Evolutionary conservation across 2,113 vertebrate species (phyloP).

Genomic region (Cololabis saira): DNA sequence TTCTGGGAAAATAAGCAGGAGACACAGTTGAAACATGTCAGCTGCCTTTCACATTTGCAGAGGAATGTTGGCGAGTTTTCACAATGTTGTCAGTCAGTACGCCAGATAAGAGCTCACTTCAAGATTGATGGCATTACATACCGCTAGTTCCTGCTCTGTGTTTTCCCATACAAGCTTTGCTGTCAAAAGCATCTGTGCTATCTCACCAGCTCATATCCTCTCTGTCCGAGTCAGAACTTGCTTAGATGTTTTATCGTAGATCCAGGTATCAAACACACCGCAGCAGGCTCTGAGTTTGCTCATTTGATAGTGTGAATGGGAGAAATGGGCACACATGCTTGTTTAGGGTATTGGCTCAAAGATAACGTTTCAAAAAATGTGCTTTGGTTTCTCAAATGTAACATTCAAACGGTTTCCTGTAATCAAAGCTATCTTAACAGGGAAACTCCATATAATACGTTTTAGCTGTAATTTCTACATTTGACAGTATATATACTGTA

Average conservation of each 20-base stretch:
- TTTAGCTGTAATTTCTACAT: no score
- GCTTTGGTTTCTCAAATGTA: no score
- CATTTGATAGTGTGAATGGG: background rate
- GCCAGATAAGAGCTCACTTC: conserved; percentile 69
- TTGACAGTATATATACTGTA: no score
- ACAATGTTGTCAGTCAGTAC: conserved; percentile 66
- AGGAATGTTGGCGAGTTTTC: conserved; percentile 77
- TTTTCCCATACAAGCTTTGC: conserved; percentile 63
- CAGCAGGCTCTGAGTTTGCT: conserved; percentile 7
- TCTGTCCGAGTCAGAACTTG: conserved; percentile 58
- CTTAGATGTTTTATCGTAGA: conserved; percentile 40
- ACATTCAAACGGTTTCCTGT: no score
- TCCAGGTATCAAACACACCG: conserved; percentile 35
- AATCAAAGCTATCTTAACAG: no score
- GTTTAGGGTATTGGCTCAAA: background rate
- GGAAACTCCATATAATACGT: no score
- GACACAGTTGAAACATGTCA: conserved; percentile 72
- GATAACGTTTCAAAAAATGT: no score
- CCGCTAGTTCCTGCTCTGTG: conserved; percentile 67
- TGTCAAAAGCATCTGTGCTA: conserved; percentile 55
- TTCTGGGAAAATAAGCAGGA: conserved; percentile 54
- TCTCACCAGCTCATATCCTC: conserved; percentile 66
- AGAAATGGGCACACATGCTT: background rate
- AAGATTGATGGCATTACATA: conserved; percentile 74
- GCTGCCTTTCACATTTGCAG: conserved; percentile 66